These are phyloP conservation scores for Autographa gamma DNA, from an alignment of 2,888 invertebrate species.

Conservation along the genomic window DNA sequence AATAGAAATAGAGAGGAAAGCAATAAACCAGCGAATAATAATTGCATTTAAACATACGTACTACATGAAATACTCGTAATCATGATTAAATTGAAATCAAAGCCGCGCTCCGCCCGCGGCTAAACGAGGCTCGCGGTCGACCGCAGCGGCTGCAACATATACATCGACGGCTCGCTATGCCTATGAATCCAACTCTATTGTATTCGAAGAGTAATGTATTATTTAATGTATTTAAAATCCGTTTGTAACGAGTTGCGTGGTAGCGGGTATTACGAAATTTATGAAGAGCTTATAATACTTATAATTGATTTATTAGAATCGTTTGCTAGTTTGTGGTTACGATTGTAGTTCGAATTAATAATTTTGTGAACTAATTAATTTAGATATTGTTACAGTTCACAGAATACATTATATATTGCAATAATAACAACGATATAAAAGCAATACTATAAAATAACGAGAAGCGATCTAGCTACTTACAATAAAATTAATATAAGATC, in stretches of 20 bases:
- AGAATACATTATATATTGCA: no score
- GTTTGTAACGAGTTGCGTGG: constrained; percentile 9
- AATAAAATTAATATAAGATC: no score
- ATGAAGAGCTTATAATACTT: constrained; percentile 9
- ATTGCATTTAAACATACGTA: not conserved
- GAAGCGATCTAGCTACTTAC: no score
- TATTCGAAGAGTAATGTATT: constrained; percentile 35
- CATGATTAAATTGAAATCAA: constrained; percentile 35
- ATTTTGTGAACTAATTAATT: not conserved
- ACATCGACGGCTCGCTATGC: constrained; percentile 36
- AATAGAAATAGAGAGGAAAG: not conserved
- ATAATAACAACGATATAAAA: no score
- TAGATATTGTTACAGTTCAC: not conserved
- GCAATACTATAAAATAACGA: no score
- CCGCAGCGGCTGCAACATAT: constrained; percentile 42
- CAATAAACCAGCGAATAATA: not conserved
- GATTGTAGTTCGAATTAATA: not conserved
- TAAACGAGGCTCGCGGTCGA: constrained; percentile 35
- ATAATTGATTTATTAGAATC: constrained; percentile 19
- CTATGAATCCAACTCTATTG: constrained; percentile 36
- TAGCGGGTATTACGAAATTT: constrained; percentile 26
- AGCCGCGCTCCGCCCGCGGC: constrained; percentile 10
- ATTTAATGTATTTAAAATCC: constrained; percentile 28
- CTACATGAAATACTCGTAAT: constrained; percentile 32
- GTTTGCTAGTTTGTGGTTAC: constrained; percentile 12